Evolutionary conservation across 2,113 vertebrate genomes (phyloP), one percentile per base, ranked within the genome.

Genomic region (Variabilichromis moorii): DNA sequence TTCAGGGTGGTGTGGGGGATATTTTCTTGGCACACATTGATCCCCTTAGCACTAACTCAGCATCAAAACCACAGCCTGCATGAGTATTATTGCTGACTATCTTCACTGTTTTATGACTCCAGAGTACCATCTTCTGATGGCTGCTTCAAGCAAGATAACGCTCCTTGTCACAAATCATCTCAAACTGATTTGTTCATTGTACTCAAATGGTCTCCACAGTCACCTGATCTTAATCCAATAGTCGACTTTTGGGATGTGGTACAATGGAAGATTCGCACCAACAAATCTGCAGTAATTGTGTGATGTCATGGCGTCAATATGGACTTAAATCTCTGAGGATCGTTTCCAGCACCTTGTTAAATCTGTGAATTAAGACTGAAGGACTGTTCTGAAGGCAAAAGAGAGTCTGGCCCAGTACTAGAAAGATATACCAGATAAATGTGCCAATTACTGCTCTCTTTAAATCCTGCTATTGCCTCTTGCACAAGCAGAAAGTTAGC

Each of bases 381-480:
- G 11, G 19, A 5, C 63, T 68, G 35, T 68, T 68, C 63, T 40
- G 19, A 40, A 68, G 7, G 35, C 63, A 68, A 71, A 24, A 42
- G n/a, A 68, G 63, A 24, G n/a, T 42, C 12, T 0, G 0, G 1
- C 7, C 35, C 4, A 40, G 2, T 68, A 71, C 35, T 71, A 71
- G 35, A 4, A 71, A 8, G 5, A 8, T 8, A 37, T 8, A 21
- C 19, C 63, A 4, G n/a, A 68, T 9, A 71, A 71, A 8, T 8
- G 19, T 13, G 11, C 50, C 35, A 9, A 8, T 24, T 37, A 42
- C 21, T 26, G 66, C 78, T 7, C 61, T 73, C 6, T 17, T 42
- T 54, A 8, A 53, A 26, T 55, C n/a, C 24, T 8, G 4, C 14
- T 17, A 16, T 68, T 21, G 37, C 66, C 37, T 73, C 37, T 73